phyloP scores from a whole-genome alignment of 2,888 invertebrate species.

The Cosmopolites sordidus region DNA sequence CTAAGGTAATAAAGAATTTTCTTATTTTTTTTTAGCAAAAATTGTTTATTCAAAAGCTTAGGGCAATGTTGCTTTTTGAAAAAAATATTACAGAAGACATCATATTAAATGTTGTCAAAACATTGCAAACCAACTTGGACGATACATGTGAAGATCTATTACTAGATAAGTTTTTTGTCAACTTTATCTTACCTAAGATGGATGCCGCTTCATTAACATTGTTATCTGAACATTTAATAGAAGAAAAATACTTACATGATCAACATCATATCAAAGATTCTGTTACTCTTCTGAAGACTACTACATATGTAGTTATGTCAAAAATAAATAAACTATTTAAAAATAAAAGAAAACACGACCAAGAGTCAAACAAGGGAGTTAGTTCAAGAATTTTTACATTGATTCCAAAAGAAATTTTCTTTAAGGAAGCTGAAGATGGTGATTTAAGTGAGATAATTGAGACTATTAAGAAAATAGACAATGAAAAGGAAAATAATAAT shows the following conservation, averaged over 20 bases:
- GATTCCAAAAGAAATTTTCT: slow-evolving; percentile 31
- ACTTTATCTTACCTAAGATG: slow-evolving; percentile 37
- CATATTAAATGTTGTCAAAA: slow-evolving; percentile 32
- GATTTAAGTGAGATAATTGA: slow-evolving; percentile 18
- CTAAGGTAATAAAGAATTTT: too few relatives aligned
- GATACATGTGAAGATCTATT: slow-evolving; percentile 38
- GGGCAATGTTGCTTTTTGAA: slow-evolving; percentile 40
- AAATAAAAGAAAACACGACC: slow-evolving; percentile 35
- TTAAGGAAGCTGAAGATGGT: slow-evolving; percentile 18
- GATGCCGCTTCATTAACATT: slow-evolving; percentile 28
- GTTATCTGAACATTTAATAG: slow-evolving; percentile 31
- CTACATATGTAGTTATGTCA: slow-evolving; percentile 32
- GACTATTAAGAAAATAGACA: slow-evolving; percentile 24
- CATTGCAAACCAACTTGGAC: slow-evolving; percentile 34
- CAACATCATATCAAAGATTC: slow-evolving; percentile 28
- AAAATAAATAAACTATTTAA: slow-evolving; percentile 40
- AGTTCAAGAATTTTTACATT: slow-evolving; percentile 32
- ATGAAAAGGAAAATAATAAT: not conserved
- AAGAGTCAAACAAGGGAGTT: slow-evolving; percentile 26
- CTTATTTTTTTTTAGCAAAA: slow-evolving; percentile 43
- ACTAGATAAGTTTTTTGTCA: slow-evolving; percentile 38
- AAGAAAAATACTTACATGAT: slow-evolving; percentile 20
- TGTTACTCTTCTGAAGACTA: slow-evolving; percentile 30
- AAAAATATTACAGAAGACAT: slow-evolving; percentile 36
- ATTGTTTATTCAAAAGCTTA: slow-evolving; percentile 42